These are phyloP conservation scores for Cyprinus carpio DNA, from an alignment of 2,113 vertebrate species.

Conservation along the genomic window DNA sequence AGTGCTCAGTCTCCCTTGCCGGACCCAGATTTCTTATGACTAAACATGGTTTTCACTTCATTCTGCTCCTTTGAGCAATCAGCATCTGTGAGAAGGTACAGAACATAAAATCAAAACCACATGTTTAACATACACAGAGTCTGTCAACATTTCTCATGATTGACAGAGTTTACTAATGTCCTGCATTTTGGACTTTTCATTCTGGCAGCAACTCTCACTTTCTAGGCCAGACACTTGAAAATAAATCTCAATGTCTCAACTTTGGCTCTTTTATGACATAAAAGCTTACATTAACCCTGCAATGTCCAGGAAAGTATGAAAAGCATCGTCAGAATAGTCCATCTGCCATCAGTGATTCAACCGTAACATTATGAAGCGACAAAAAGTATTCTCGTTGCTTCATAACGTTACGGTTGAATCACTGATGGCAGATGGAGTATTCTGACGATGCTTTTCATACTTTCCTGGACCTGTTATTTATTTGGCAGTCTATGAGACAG, in stretches of 20 bases:
- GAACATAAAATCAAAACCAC: constrained; percentile 39
- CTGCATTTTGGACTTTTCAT: background rate
- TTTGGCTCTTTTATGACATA: background rate
- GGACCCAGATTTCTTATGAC: background rate
- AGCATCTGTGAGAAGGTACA: constrained; percentile 11
- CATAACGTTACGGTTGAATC: no score
- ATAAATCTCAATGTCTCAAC: background rate
- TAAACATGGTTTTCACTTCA: background rate
- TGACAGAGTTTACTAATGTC: background rate
- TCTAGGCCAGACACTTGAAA: background rate
- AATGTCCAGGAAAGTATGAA: no score
- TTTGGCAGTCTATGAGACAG: no score
- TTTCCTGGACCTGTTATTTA: no score
- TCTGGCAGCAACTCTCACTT: background rate
- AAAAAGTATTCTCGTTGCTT: no score
- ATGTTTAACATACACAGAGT: constrained; percentile 2
- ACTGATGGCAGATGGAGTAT: no score
- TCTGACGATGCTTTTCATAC: no score
- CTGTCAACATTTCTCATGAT: background rate
- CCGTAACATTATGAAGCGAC: no score
- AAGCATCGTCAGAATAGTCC: no score
- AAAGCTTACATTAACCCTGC: background rate
- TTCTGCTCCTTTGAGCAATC: constrained; percentile 27
- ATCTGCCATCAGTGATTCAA: no score
- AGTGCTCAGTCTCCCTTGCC: background rate